Evolutionary conservation across 1,140 invertebrate species (phyloP), one percentile per base, ranked within the genome.

Genomic region (Cyclina sinensis): DNA sequence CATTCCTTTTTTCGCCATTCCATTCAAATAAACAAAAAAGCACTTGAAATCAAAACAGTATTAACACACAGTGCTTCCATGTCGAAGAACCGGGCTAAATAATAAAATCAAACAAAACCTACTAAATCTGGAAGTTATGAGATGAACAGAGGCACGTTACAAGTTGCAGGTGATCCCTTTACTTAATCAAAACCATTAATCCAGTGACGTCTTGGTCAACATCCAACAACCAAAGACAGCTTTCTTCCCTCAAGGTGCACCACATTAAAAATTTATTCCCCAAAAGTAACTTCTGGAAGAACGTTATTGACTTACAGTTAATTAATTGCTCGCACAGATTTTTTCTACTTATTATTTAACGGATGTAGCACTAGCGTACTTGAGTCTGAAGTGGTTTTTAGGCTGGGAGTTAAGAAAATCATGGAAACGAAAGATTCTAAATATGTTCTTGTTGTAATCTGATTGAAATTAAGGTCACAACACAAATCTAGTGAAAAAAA

Each of bases 191-290:
- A 57, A 57, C 24, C 5, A 24, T n/a, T n/a, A n/a, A n/a, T n/a
- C 16, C 54, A 9, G 24, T 5, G 54, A 65, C 4, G 3, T 35
- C 24, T 70, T 70, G 65, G 65, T 70, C 21, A 37, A 37, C 37
- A 18, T 37, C 65, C 65, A 70, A 35, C 35, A 70, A 14, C 14
- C 7, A 39, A 3, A 65, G 18, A 9, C 7, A 12, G 18, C 21
- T 37, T 37, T 70, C 30, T 32, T 18, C 35, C 24, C 32, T 37
- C 4, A 9, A 57, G 4, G 24, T 62, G 57, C 57, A 62, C 9
- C 3, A 27, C 65, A 70, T 70, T 70, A 70, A 70, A 70, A 70
- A 70, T 70, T 70, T 21, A 70, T n/a, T n/a, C 35, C 12, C 14
- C 7, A 32, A 37, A 30, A 37, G 32, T 70, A 70, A 70, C 37